Evolutionary conservation across 2,888 invertebrate genomes (phyloP), one percentile per base, ranked within the genome.

Genomic region (Limenitis camilla): DNA sequence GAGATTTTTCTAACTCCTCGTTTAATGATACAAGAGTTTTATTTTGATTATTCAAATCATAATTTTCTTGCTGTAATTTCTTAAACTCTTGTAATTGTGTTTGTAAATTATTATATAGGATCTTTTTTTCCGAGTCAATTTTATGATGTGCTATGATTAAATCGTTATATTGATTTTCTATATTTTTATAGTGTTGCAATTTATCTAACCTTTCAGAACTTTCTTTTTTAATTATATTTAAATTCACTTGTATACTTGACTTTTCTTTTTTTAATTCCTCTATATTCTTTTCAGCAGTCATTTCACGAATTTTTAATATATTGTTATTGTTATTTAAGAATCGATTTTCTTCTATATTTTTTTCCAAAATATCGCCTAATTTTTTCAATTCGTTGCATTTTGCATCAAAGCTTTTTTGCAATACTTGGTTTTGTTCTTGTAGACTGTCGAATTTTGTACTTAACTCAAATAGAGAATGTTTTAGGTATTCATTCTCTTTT

Each of bases 1-100:
- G 67, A 49, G 74, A 66, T 53, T 68, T 71, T 64, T 85, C 80
- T 54, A 86, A 67, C 49, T 71, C 68, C 62, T 78, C 71, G 54
- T 65, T 79, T 31, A 78, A 71, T 29, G 56, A 46, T 19, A 76
- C 48, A 56, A 81, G 64, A 46, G 69, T 64, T 58, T 69, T 61
- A 60, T 65, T 78, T 55, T 75, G 68, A 49, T 58, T 64, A 29
- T 70, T 62, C 44, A 84, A 65, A 44, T 72, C 64, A 29, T 35
- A 46, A 49, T 80, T 82, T 61, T 81, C 72, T 43, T 61, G 52
- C 59, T 78, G 62, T 5, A 76, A 53, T 53, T 57, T 68, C 53
- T 65, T 67, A 5, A 76, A 53, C 49, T 72, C 62, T 36, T 50
- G 40, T 30, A 65, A 40, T 59, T 77, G 68, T 4, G 31, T 55